Evolutionary conservation across 2,113 vertebrate species (phyloP).

Genomic region (Sturnus vulgaris): DNA sequence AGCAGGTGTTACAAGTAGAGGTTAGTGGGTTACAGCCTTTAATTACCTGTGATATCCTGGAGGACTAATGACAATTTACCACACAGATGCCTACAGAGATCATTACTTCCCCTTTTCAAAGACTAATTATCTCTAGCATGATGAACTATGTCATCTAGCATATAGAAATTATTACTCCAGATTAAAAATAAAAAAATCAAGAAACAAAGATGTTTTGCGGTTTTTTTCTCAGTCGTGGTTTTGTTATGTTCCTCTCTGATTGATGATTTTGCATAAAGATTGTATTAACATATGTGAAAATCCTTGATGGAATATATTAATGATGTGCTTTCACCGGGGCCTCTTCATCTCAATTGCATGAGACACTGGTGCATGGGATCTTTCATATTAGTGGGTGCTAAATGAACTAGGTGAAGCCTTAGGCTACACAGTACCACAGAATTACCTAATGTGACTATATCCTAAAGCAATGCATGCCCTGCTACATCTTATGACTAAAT

Average conservation of each 20-base stretch:
- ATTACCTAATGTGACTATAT: background rate
- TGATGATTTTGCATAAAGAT: background rate
- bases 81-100: background rate
- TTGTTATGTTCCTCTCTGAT: background rate
- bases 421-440: background rate
- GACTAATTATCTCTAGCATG: background rate
- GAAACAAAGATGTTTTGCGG: background rate
- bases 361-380: background rate
- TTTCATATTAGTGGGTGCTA: background rate
- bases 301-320: background rate
- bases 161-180: background rate
- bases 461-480: background rate
- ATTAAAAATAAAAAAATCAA: background rate
- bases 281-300: background rate
- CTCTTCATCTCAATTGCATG: conserved; percentile 11
- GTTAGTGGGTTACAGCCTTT: background rate
- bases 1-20: background rate
- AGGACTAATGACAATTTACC: background rate
- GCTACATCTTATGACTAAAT: conserved; percentile 39
- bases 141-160: background rate
- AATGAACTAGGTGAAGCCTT: background rate
- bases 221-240: background rate
- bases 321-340: background rate
- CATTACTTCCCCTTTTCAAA: background rate
- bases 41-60: background rate